Evolutionary conservation across 2,113 vertebrate genomes (phyloP).

Genomic region (Morone chrysops): DNA sequence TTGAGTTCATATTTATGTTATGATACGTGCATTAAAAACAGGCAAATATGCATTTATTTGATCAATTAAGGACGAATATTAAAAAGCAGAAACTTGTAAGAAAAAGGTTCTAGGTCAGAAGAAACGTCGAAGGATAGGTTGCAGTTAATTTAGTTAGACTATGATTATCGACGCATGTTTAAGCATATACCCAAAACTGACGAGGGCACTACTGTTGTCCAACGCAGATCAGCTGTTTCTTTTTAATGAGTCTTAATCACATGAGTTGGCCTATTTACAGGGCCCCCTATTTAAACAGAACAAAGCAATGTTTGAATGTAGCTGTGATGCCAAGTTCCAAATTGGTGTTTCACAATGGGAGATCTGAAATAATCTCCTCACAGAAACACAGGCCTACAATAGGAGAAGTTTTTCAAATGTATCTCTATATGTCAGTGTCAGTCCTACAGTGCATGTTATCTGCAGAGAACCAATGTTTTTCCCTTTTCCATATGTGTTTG

Average conservation of each 20-base stretch:
- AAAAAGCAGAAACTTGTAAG: neutral
- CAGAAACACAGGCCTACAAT: neutral
- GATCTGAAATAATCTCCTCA: conserved; percentile 23
- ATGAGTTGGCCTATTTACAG: conserved; percentile 29
- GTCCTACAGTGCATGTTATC: neutral
- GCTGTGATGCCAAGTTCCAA: conserved; percentile 17
- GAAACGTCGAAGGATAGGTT: neutral
- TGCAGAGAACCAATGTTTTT: neutral
- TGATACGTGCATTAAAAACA: neutral
- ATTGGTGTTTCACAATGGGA: conserved; percentile 16
- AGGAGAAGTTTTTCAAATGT: neutral
- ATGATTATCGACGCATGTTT: neutral
- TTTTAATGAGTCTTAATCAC: conserved; percentile 36
- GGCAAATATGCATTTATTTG: neutral
- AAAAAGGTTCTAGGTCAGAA: neutral
- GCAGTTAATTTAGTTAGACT: neutral
- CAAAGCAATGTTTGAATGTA: conserved; percentile 21
- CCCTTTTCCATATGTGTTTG: neutral
- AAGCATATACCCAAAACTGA: neutral
- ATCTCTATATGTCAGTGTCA: neutral
- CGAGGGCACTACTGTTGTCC: neutral
- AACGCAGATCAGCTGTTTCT: conserved; percentile 21
- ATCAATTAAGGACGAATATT: neutral
- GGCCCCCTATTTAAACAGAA: conserved; percentile 29
- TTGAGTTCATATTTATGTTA: neutral